A percentile compares a stretch with the other conserved stretches of the same genome.
phyloP scores from a whole-genome alignment of 2,113 vertebrate genomes.

The Cichladusa arquata region DNA sequence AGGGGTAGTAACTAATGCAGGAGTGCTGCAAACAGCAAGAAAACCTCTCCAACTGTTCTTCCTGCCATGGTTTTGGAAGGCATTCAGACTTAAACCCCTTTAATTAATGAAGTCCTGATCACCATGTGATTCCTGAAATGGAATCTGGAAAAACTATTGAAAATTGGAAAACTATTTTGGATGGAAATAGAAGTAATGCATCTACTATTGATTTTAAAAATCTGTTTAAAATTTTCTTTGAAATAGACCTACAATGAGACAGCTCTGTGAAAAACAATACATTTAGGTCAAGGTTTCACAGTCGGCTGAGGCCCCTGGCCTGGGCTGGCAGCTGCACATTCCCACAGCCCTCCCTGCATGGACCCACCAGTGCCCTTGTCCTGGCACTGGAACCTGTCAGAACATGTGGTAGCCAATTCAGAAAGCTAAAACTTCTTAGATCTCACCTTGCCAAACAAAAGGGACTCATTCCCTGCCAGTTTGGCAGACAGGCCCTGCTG shows the following conservation, averaged over 20 bases:
- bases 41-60: background rate
- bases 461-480: accelerated
- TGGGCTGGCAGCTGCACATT: accelerated
- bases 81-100: background rate
- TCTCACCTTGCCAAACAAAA: background rate
- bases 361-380: background rate
- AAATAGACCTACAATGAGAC: background rate
- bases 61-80: background rate
- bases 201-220: background rate
- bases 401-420: accelerated
- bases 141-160: no score
- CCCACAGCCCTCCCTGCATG: background rate
- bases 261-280: accelerated
- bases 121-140: background rate
- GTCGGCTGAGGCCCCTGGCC: background rate
- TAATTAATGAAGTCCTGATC: background rate
- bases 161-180: background rate
- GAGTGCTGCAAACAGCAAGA: background rate
- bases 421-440: background rate
- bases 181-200: no score
- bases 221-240: background rate
- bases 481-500: background rate
- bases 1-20: background rate
- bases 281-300: background rate
- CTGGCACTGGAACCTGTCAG: background rate